Evolutionary conservation across 2,888 invertebrate genomes (phyloP), one percentile per base, ranked within the genome.

Genomic region (Carpatolechia fugitivella): DNA sequence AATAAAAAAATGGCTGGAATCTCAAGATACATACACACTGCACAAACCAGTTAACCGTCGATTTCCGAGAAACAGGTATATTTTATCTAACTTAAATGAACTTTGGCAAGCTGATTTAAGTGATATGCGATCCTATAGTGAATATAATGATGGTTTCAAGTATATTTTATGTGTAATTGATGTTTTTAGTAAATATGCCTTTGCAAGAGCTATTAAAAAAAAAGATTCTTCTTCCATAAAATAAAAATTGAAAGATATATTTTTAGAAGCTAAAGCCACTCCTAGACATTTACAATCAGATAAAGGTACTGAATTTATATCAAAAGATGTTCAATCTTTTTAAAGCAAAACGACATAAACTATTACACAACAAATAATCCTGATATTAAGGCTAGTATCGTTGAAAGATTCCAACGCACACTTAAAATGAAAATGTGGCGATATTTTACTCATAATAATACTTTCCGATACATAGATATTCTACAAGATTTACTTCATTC

Each of bases 121-220:
- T 51, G 51, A 51, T 40, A 51, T 51, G 51, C 51, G 24, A 40
- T 30, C 18, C 33, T 49, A 33, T 16, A 49, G 48, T 49, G 35
- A 64, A 59, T 59, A 56, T 56, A 54, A 62, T 52, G 55, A 57
- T 57, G 59, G 59, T 14, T 47, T 41, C 52, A 60, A 58, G 14
- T 60, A 60, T 29, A 59, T 61, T 31, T 52, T 58, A 5, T 61
- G 61, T 58, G 59, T 61, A 51, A 61, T 61, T 58, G 61, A 59
- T 55, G 59, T 59, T 0, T 61, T 61, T 40, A 59, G 61, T 55
- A 59, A 61, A 51, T 58, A 58, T 49, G 58, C 58, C 3, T 61
- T 54, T 50, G 61, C 48, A 20, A 56, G 56, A 49, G 24, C 48
- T 33, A 33, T 33, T 10, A 33, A 33, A 33, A 33, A 33, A 8